phyloP scores from a whole-genome alignment of 2,888 invertebrate genomes.

The Arctia plantaginis region DNA sequence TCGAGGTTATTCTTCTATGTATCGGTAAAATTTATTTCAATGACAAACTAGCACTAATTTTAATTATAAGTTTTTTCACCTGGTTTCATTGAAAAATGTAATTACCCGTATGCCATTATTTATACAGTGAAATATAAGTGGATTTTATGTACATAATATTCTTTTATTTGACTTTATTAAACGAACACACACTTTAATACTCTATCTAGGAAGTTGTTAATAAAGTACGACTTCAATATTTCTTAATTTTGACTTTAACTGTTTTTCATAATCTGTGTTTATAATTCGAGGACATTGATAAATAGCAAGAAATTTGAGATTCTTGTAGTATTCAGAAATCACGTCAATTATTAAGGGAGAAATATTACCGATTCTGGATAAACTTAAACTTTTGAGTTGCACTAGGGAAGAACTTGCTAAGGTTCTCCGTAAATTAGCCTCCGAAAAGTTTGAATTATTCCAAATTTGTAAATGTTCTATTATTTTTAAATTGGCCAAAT shows the following conservation, averaged over 20 bases:
- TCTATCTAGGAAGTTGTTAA: constrained; percentile 40
- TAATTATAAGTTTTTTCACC: constrained; percentile 40
- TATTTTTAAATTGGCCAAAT: constrained; percentile 62
- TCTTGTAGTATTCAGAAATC: constrained; percentile 77
- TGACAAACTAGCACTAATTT: constrained; percentile 42
- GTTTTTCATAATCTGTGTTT: constrained; percentile 76
- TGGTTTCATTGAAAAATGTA: constrained; percentile 34
- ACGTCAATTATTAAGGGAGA: constrained; percentile 75
- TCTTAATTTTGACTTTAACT: constrained; percentile 77
- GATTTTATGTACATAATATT: constrained; percentile 46
- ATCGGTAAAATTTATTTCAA: constrained; percentile 32
- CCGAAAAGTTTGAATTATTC: constrained; percentile 78
- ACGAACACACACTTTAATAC: too few relatives aligned
- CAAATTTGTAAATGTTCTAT: constrained; percentile 76
- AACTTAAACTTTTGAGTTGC: constrained; percentile 72
- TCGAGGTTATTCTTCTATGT: neutral
- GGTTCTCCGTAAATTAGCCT: constrained; percentile 66
- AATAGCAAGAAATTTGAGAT: constrained; percentile 76
- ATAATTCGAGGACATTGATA: constrained; percentile 79
- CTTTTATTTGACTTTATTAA: constrained; percentile 21
- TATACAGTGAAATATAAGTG: constrained; percentile 57
- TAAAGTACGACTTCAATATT: constrained; percentile 80
- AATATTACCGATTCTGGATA: constrained; percentile 76
- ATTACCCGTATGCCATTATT: constrained; percentile 58
- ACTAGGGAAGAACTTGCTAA: constrained; percentile 66